Conservation (phyloP, 1,140 invertebrate species). For the Drosophila saltans region DNA sequence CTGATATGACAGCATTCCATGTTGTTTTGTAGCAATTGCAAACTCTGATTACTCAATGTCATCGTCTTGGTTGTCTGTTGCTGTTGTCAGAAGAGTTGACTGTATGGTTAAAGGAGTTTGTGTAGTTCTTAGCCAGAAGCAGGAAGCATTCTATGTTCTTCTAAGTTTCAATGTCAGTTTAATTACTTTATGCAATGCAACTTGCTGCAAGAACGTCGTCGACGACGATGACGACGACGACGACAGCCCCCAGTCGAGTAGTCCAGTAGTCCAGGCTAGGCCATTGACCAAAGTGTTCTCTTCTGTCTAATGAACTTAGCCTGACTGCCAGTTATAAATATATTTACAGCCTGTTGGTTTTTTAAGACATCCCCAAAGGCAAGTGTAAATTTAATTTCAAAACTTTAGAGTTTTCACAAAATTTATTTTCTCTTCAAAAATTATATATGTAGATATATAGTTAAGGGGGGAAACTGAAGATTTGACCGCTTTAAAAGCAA, state of each 20-base stretch:
- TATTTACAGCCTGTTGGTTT: conserved; percentile 40
- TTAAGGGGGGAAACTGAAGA: not conserved
- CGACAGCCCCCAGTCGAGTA: conserved; percentile 26
- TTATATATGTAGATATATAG: not conserved
- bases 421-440: not conserved
- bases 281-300: conserved; percentile 69
- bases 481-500: conserved; percentile 64
- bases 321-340: conserved; percentile 50
- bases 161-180: conserved; percentile 81
- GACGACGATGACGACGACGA: conserved; percentile 30
- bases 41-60: conserved; percentile 80
- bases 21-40: conserved; percentile 64
- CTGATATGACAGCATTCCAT: conserved; percentile 78
- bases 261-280: conserved; percentile 28
- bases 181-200: conserved; percentile 78
- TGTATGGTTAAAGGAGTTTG: conserved; percentile 33
- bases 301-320: conserved; percentile 60
- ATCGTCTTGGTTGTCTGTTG: conserved; percentile 70
- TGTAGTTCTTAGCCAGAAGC: conserved; percentile 66
- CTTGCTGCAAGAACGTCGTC: conserved; percentile 36
- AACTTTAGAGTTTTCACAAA: not conserved
- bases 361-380: conserved; percentile 14
- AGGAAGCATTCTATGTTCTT: conserved; percentile 79
- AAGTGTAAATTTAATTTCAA: conserved; percentile 56
- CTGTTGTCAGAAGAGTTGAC: conserved; percentile 40